phyloP scores from a whole-genome alignment of 2,888 invertebrate species.

The Conomelus anceps region DNA sequence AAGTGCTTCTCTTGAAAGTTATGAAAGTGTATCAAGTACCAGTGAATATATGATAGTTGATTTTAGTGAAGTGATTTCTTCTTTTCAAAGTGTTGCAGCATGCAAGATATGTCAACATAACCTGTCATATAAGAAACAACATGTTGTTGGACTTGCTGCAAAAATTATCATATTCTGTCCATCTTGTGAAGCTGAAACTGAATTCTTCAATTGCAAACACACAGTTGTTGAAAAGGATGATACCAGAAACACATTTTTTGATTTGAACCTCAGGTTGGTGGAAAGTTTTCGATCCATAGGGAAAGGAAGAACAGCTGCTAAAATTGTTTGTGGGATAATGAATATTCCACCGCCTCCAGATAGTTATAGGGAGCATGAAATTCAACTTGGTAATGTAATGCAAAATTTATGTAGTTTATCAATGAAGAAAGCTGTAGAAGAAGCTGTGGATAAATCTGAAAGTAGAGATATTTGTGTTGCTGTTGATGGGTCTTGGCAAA shows the following conservation, averaged over 20 bases:
- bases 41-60: background rate
- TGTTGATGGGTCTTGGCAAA: slow-evolving; percentile 29
- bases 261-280: slow-evolving; percentile 12
- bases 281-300: slow-evolving; percentile 11
- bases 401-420: background rate
- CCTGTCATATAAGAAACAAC: slow-evolving; percentile 9
- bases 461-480: slow-evolving; percentile 18
- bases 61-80: background rate
- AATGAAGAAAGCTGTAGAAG: slow-evolving; percentile 12
- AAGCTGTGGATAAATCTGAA: slow-evolving; percentile 8
- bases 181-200: slow-evolving; percentile 6
- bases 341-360: slow-evolving; percentile 13
- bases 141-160: slow-evolving; percentile 8
- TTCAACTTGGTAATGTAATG: background rate
- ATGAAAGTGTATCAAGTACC: background rate
- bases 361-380: background rate
- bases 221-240: background rate
- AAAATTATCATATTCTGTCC: slow-evolving; percentile 5
- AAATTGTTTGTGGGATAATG: background rate
- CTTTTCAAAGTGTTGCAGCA: slow-evolving; percentile 8
- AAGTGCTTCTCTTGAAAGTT: background rate
- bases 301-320: slow-evolving; percentile 3
- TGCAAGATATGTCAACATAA: slow-evolving; percentile 15
- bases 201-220: slow-evolving; percentile 9
- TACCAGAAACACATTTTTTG: slow-evolving; percentile 1